phyloP scores from a whole-genome alignment of 2,888 invertebrate genomes.

The Pollenia angustigena region DNA sequence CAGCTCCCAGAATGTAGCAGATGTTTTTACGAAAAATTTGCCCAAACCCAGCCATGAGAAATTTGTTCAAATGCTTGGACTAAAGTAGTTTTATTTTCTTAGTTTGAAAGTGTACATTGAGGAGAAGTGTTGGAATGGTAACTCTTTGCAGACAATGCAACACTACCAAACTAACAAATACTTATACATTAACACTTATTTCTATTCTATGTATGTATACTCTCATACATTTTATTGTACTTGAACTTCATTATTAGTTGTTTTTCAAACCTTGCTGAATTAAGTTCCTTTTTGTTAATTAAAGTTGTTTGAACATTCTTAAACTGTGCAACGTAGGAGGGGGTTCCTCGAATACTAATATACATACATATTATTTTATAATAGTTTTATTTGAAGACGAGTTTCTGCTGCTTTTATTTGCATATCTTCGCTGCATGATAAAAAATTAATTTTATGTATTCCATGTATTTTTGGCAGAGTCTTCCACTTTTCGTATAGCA shows the following conservation, averaged over 20 bases:
- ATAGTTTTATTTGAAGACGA: too few species aligned
- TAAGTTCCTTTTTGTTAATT: too few species aligned
- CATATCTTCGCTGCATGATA: conserved; percentile 1
- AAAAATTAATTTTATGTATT: conserved; percentile 7
- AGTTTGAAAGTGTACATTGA: conserved; percentile 8
- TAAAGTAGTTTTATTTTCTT: background rate
- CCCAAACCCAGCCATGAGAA: conserved; percentile 26
- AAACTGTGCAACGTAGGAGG: too few species aligned
- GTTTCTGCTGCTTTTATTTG: too few species aligned
- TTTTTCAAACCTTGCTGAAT: too few species aligned
- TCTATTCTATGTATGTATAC: background rate
- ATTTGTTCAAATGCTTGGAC: conserved; percentile 5
- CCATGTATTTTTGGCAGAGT: too few species aligned
- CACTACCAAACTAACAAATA: background rate
- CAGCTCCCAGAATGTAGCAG: conserved; percentile 19
- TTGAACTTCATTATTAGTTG: too few species aligned
- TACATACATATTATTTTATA: too few species aligned
- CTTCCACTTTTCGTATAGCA: too few species aligned
- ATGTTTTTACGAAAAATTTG: conserved; percentile 14
- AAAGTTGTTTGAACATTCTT: too few species aligned
- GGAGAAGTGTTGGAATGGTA: conserved; percentile 5
- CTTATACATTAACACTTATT: background rate
- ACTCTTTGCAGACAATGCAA: background rate
- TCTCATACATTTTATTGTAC: too few species aligned
- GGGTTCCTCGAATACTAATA: too few species aligned